Conservation (phyloP, 2,888 invertebrate species). For the Macaria liturata region DNA sequence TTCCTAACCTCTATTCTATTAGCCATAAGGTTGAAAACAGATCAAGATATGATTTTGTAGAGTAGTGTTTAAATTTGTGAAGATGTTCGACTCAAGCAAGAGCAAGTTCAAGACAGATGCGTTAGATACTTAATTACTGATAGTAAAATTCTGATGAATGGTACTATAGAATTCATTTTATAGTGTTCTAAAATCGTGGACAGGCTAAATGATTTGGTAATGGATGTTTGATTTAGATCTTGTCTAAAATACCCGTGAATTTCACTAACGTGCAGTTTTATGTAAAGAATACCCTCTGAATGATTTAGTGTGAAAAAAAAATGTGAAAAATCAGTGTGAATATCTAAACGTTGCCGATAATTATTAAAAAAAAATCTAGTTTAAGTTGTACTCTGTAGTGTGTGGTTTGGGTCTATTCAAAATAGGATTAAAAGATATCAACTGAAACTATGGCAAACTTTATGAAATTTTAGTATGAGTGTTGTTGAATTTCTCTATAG, state of each 20-base stretch:
- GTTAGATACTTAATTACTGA: conserved; percentile 32
- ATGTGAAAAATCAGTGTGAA: too few species aligned
- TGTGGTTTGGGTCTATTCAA: too few species aligned
- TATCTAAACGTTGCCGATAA: too few species aligned
- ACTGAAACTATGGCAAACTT: too few species aligned
- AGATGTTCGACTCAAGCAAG: conserved; percentile 48
- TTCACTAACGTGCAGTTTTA: too few species aligned
- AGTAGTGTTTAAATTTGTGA: conserved; percentile 37
- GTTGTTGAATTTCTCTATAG: too few species aligned
- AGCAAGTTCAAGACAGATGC: conserved; percentile 52
- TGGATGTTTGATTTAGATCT: conserved; percentile 13
- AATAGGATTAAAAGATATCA: too few species aligned
- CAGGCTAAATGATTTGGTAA: conserved; percentile 15
- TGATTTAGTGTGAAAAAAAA: too few species aligned
- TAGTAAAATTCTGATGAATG: conserved; percentile 32
- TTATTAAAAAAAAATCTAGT: too few species aligned
- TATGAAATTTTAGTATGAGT: too few species aligned
- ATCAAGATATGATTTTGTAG: background rate
- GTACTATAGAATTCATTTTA: conserved; percentile 23
- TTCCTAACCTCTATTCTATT: conserved; percentile 22
- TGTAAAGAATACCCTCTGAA: too few species aligned
- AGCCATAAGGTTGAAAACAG: conserved; percentile 32
- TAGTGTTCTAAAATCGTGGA: conserved; percentile 27
- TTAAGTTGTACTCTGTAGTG: too few species aligned
- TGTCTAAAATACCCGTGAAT: background rate